Conservation (phyloP, 2,797 vertebrate species). For the Phylloscopus collybita region DNA sequence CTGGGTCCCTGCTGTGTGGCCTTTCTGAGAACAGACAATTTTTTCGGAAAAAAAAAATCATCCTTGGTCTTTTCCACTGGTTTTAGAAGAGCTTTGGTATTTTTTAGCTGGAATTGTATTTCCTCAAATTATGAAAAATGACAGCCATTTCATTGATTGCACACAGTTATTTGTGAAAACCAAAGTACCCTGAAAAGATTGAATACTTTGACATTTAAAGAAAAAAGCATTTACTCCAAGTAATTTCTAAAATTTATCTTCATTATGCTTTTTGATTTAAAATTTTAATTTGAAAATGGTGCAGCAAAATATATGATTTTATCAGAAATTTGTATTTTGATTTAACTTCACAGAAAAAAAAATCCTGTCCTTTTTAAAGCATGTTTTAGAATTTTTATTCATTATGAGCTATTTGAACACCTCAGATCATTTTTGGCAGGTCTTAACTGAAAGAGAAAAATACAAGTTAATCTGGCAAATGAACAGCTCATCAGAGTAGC, state of each 20-base stretch:
- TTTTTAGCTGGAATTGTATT: not conserved
- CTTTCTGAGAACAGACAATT: not conserved
- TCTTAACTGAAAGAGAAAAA: not conserved
- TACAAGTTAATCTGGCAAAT: not conserved
- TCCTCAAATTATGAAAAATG: not conserved
- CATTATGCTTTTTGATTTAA: not conserved
- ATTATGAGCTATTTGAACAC: not conserved
- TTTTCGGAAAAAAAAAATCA: not conserved
- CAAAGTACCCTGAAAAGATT: not conserved
- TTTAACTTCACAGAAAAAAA: not conserved
- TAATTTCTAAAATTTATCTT: not conserved
- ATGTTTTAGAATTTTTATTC: not conserved
- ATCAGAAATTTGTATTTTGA: not conserved
- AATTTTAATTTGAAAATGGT: not conserved
- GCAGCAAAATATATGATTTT: not conserved
- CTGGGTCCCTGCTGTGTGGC: not conserved
- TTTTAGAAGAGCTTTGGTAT: not conserved
- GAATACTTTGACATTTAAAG: not conserved
- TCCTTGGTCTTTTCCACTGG: not conserved
- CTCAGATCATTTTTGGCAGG: not conserved
- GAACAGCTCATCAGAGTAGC: not conserved
- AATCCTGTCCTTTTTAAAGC: not conserved
- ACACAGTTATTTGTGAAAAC: not conserved
- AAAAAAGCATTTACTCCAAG: not conserved
- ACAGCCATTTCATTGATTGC: not conserved